Percentiles rank a stretch among this genome's conserved stretches.
phyloP scores from a whole-genome alignment of 1,140 invertebrate genomes.

The Pseudomyrmex dendroicus region DNA sequence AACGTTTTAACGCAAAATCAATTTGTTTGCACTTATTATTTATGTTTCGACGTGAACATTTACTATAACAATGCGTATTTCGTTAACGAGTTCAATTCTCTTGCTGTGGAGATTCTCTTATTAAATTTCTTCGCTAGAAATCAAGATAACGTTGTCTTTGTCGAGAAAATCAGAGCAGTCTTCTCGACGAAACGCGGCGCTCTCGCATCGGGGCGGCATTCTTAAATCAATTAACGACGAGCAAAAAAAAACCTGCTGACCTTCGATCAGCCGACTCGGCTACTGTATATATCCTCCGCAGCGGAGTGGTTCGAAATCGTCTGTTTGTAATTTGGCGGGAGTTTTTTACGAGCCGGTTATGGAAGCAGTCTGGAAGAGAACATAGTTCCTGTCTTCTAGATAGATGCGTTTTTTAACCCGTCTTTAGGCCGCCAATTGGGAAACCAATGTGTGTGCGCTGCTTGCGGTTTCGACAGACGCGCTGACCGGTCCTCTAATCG shows the following conservation, averaged over 20 bases:
- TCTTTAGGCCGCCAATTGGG: conserved; percentile 38
- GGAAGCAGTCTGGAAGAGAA: conserved; percentile 10
- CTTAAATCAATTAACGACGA: conserved; percentile 81
- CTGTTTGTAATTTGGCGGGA: conserved; percentile 56
- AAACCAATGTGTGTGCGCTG: neutral
- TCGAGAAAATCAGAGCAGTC: conserved; percentile 16
- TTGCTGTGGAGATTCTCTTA: no score
- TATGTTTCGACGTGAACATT: neutral
- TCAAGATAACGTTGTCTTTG: neutral
- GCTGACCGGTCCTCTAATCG: conserved; percentile 23
- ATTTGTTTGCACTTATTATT: neutral
- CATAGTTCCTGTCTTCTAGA: conserved; percentile 58
- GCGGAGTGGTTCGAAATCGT: conserved; percentile 45
- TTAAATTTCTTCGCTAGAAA: no score
- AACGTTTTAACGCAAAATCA: neutral
- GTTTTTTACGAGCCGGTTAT: conserved; percentile 59
- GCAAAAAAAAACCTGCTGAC: conserved; percentile 79
- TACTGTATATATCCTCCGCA: conserved; percentile 68
- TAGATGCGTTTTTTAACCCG: conserved; percentile 64
- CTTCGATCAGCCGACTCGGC: conserved; percentile 78
- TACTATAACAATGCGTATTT: neutral
- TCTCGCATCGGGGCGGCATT: conserved; percentile 72
- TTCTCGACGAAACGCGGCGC: neutral
- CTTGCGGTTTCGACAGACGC: conserved; percentile 1
- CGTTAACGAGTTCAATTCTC: no score